phyloP scores from a whole-genome alignment of 2,888 invertebrate species.

The Agelastica alni region DNA sequence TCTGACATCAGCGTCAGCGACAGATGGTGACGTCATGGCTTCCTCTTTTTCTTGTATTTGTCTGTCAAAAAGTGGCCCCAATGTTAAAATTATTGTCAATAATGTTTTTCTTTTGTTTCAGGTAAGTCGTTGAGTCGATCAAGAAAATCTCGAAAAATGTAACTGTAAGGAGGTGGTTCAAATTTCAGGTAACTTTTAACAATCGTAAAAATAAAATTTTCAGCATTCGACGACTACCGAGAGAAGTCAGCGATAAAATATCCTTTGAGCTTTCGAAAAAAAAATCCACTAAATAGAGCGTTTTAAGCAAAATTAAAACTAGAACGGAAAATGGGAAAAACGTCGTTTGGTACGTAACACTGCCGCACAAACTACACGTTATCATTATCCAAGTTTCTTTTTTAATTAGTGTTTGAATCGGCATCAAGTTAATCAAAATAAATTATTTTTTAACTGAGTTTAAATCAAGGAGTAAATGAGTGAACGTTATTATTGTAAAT shows the following conservation, averaged over 20 bases:
- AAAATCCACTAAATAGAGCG: slow-evolving; percentile 19
- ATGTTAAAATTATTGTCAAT: background rate
- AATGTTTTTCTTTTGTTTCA: slow-evolving; percentile 2
- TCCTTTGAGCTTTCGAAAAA: slow-evolving; percentile 15
- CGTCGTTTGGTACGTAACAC: background rate
- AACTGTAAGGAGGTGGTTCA: background rate
- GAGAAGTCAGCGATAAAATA: slow-evolving; percentile 14
- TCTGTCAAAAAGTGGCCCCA: too few relatives aligned
- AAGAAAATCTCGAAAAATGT: slow-evolving; percentile 2
- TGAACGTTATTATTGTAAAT: too few relatives aligned
- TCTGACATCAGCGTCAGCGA: too few relatives aligned
- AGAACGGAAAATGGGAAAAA: slow-evolving; percentile 8
- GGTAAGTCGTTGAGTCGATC: background rate
- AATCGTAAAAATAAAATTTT: slow-evolving; percentile 14
- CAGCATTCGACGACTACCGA: background rate
- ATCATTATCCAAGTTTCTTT: too few relatives aligned
- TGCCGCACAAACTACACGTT: background rate
- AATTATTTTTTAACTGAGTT: too few relatives aligned
- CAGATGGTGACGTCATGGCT: too few relatives aligned
- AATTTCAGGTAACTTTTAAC: slow-evolving; percentile 9
- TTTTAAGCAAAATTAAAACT: slow-evolving; percentile 25
- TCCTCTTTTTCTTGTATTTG: too few relatives aligned
- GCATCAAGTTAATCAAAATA: too few relatives aligned
- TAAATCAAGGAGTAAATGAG: too few relatives aligned
- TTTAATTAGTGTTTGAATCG: too few relatives aligned